Percentiles rank a stretch among this genome's conserved stretches.
Evolutionary conservation across 2,113 vertebrate genomes (phyloP).

Genomic region (Mellivora capensis): DNA sequence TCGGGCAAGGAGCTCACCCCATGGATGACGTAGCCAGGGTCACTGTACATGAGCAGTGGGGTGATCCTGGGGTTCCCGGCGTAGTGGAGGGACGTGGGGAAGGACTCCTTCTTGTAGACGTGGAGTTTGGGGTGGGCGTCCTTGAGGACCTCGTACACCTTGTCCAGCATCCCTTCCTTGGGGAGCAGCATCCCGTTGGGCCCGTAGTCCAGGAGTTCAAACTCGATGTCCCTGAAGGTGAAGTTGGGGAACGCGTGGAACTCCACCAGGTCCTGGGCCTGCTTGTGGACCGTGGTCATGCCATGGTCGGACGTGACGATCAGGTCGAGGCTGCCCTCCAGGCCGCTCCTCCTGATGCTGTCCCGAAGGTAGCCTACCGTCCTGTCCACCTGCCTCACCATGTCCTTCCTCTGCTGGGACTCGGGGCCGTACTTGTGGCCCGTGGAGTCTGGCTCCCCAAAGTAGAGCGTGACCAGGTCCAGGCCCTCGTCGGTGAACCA

Average conservation of each 20-base stretch:
- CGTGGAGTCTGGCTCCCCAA: slow-evolving; percentile 88
- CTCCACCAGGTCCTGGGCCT: slow-evolving; percentile 77
- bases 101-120: slow-evolving; percentile 88
- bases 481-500: slow-evolving; percentile 85
- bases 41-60: slow-evolving; percentile 86
- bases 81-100: slow-evolving; percentile 85
- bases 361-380: slow-evolving; percentile 88
- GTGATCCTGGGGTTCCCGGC: slow-evolving; percentile 85
- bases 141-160: slow-evolving; percentile 86
- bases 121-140: slow-evolving; percentile 86
- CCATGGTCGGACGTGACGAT: slow-evolving; percentile 93
- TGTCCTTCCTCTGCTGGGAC: slow-evolving; percentile 81
- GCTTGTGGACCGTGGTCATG: slow-evolving; percentile 84
- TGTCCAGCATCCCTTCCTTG: slow-evolving; percentile 87
- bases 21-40: slow-evolving; percentile 91
- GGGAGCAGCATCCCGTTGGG: slow-evolving; percentile 88
- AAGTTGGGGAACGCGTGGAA: slow-evolving; percentile 81
- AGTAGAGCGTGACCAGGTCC: slow-evolving; percentile 91
- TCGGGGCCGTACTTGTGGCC: slow-evolving; percentile 90
- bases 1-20: slow-evolving; percentile 81
- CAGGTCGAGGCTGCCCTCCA: slow-evolving; percentile 84
- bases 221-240: slow-evolving; percentile 86
- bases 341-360: slow-evolving; percentile 62
- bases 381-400: slow-evolving; percentile 89
- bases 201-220: slow-evolving; percentile 91